Evolutionary conservation across 2,888 invertebrate species (phyloP).

Genomic region (Eilema caniola): DNA sequence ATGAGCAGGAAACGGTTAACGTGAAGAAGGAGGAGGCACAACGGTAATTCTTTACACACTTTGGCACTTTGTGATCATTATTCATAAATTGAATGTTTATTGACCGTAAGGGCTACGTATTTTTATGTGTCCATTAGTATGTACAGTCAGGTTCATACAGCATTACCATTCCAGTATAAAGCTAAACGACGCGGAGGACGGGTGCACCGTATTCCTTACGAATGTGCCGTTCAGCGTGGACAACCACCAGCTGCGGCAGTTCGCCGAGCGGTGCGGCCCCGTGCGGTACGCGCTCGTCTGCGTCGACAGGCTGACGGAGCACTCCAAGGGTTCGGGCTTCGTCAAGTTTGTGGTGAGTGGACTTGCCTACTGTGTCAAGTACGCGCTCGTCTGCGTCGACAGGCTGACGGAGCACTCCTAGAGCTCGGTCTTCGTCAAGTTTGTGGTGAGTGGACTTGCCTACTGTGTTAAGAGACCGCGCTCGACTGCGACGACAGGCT

Average conservation of each 20-base stretch:
- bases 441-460: conserved; percentile 84
- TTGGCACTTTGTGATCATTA: not conserved
- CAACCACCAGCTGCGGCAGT: conserved; percentile 91
- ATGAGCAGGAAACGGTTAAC: conserved; percentile 63
- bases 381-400: conserved; percentile 96
- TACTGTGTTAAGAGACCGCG: conserved; percentile 89
- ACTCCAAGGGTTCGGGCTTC: conserved; percentile 98
- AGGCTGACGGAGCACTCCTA: conserved; percentile 96
- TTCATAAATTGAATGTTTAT: no score
- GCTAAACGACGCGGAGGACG: conserved; percentile 93
- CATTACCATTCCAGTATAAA: conserved; percentile 71
- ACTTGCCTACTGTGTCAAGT: conserved; percentile 74
- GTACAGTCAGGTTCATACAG: no score
- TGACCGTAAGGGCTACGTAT: no score
- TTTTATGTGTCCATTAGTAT: no score
- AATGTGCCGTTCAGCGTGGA: conserved; percentile 95
- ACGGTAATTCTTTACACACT: conserved; percentile 38
- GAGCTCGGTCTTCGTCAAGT: conserved; percentile 97
- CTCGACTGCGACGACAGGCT: conserved; percentile 94
- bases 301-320: conserved; percentile 94
- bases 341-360: conserved; percentile 92
- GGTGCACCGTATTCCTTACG: conserved; percentile 96
- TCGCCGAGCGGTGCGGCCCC: conserved; percentile 92
- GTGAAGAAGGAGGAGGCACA: conserved; percentile 50
- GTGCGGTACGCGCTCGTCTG: conserved; percentile 96